phyloP scores from a whole-genome alignment of 2,888 invertebrate genomes.

The Cremastobaeus sp. region DNA sequence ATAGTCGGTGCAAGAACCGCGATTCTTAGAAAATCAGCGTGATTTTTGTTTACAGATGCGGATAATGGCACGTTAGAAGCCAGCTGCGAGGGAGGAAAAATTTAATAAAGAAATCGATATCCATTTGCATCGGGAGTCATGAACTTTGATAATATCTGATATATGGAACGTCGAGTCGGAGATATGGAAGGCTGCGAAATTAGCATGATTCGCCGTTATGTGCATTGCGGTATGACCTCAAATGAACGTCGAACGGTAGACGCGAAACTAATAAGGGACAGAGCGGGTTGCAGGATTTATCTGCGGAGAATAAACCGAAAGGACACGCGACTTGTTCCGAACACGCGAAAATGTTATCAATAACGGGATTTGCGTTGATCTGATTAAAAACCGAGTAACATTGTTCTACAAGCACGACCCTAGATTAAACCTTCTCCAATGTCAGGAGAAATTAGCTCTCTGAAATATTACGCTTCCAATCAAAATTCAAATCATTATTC shows the following conservation, averaged over 20 bases:
- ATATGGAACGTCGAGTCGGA: conserved; percentile 24
- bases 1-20: no score
- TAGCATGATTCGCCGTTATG: conserved; percentile 54
- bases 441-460: no score
- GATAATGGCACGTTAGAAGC: neutral
- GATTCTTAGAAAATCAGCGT: neutral
- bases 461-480: no score
- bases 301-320: conserved; percentile 21
- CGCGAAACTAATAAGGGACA: conserved; percentile 31
- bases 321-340: conserved; percentile 25
- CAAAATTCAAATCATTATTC: no score
- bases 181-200: conserved; percentile 39
- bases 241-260: conserved; percentile 34
- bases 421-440: neutral
- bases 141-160: conserved; percentile 44
- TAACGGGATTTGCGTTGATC: conserved; percentile 20
- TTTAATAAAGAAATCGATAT: conserved; percentile 30
- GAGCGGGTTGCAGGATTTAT: conserved; percentile 25
- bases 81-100: conserved; percentile 17
- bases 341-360: conserved; percentile 39
- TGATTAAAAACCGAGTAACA: conserved; percentile 9
- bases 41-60: neutral
- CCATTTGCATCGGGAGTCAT: conserved; percentile 28
- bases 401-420: neutral
- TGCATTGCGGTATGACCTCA: conserved; percentile 47